Evolutionary conservation across 2,888 invertebrate species (phyloP), one percentile per base, ranked within the genome.

Genomic region (Diarsia brunnea): DNA sequence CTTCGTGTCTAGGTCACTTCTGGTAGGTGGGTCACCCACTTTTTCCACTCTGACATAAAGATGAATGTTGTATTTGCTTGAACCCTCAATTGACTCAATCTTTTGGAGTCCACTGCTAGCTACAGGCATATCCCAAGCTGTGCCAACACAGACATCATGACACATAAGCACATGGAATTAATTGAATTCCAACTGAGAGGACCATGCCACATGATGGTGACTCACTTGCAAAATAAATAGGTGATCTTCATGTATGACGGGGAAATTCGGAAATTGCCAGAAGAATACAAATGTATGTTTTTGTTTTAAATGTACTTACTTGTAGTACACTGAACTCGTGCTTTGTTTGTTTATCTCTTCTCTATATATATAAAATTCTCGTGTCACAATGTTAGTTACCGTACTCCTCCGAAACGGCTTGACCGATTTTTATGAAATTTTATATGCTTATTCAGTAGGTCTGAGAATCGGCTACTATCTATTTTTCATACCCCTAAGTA

Each of bases 231-330:
- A 31, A 51, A 68, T 55, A 66, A 21, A 27, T 8, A 45, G 45
- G 45, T 49, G n/a, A 67, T 27, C 19, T 4, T 38, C n/a, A 14
- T 38, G 12, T 60, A 14, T 2, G 14, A n/a, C 7, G 69, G 67
- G 72, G 60, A 84, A 75, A 75, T 87, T 69, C n/a, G 65, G 51
- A 51, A 78, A 78, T 58, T 71, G 75, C 66, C 4, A 14, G 12
- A 0, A 14, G 85, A 84, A 87, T 85, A 76, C 66, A 68, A 76
- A 87, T 68, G 43, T 12, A 58, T 51, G 24, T 27, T 12, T 47
- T 71, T 5, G 14, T 76, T 76, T 43, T 58, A 38, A 69, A 83
- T 61, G 55, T 55, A 43, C 21, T 5, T 27, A 47, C 61, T 61
- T 65, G 16, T 0, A 19, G 83, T 47, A 24, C 47, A 61, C 0